Percentiles rank a stretch among this genome's conserved stretches.
Evolutionary conservation across 1,140 invertebrate species (phyloP).

Genomic region (Drosophila micromelanica): DNA sequence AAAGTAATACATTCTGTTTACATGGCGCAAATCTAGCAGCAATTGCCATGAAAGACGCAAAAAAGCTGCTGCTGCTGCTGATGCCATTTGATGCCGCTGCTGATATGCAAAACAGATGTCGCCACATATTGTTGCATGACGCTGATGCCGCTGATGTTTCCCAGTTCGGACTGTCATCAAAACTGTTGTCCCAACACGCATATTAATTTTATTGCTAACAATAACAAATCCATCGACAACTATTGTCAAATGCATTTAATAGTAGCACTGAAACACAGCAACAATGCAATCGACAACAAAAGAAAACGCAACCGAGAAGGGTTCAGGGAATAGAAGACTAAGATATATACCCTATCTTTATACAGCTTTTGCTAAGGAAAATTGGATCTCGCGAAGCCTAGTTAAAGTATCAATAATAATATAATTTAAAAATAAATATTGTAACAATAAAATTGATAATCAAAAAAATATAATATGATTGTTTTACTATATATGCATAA

Average conservation of each 20-base stretch:
- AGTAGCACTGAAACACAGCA: conserved; percentile 59
- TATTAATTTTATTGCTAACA: conserved; percentile 79
- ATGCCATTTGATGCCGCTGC: conserved; percentile 29
- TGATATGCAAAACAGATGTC: conserved; percentile 76
- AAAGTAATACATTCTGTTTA: conserved; percentile 59
- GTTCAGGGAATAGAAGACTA: conserved; percentile 4
- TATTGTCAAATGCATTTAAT: conserved; percentile 74
- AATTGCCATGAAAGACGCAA: conserved; percentile 46
- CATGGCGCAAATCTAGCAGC: conserved; percentile 28
- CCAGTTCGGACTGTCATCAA: conserved; percentile 61
- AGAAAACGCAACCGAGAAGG: neutral
- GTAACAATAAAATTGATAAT: too few species aligned
- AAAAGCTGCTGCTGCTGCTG: conserved; percentile 27
- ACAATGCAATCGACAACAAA: conserved; percentile 39
- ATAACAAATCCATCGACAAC: conserved; percentile 77
- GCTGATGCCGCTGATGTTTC: conserved; percentile 36
- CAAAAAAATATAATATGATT: too few species aligned
- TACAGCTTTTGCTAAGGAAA: too few species aligned
- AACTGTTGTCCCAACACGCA: conserved; percentile 66
- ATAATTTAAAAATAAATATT: too few species aligned
- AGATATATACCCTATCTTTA: neutral
- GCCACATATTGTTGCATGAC: conserved; percentile 25
- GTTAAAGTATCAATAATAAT: too few species aligned
- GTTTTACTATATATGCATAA: too few species aligned
- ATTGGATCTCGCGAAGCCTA: too few species aligned